Base-by-base conservation (phyloP, 1,140 invertebrate species). In the Heliconius himera region DNA sequence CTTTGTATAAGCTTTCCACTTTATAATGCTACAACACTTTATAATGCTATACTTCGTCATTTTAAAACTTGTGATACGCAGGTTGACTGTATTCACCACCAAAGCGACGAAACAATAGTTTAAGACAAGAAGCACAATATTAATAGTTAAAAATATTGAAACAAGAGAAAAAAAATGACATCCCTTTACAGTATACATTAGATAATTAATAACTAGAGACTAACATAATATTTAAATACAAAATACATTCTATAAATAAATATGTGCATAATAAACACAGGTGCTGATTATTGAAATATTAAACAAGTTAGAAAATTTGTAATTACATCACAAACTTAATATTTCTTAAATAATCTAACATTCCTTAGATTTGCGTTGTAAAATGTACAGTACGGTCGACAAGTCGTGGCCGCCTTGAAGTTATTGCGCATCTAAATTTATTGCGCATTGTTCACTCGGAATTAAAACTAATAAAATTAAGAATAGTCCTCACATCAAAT, bases 301-400 rank as follows among this genome's bases (percentile, higher is more conserved):
- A 66, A 66, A 66, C 22, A 66, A 66, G 22, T 66, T 29, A 66
- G 26, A 66, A 66, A 66, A 66, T 66, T 66, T 66, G 60, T 66
- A 66, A 66, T 66, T 26, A 60, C 54, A 60, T 60, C n/a, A 22
- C 54, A 60, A 60, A 60, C 6, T 60, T 60, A 22, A 60, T 66
- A 9, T n/a, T 22, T 11, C 3, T 56, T 56, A 22, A 22, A 56
- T 22, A n/a, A 22, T 56, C 2, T 56, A 56, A n/a, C 54, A 20
- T 56, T 22, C 54, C n/a, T 22, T 56, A 56, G n/a, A 29, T 66
- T 66, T 11, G 22, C 60, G 22, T 56, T 20, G 16, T 51, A 20
- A 51, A 51, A 20, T 20, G 18, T 51, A 51, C 41, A 46, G 4
- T 46, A 16, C 41, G 18, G 18, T 51, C 49, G 49, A 51, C 18